Evolutionary conservation across 2,113 vertebrate species (phyloP).

Genomic region (Zingel zingel): DNA sequence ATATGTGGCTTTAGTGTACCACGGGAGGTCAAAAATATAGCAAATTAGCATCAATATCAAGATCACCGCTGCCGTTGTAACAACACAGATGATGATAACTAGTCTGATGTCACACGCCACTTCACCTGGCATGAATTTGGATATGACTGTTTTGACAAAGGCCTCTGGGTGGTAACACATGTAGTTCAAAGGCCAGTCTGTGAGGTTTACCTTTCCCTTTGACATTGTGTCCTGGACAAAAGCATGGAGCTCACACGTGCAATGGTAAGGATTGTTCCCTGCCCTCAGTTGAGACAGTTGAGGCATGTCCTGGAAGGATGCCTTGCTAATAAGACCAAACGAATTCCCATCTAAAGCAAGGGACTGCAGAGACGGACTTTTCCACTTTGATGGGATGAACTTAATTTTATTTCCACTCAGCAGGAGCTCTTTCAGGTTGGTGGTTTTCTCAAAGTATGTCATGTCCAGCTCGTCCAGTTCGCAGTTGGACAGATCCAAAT

Average conservation of each 20-base stretch:
- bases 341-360: constrained; percentile 88
- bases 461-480: constrained; percentile 86
- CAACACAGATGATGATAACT: constrained; percentile 83
- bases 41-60: constrained; percentile 80
- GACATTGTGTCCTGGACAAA: constrained; percentile 83
- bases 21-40: constrained; percentile 84
- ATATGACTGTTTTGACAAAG: constrained; percentile 82
- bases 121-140: constrained; percentile 75
- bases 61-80: constrained; percentile 75
- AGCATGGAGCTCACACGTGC: constrained; percentile 87
- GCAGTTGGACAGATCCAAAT: constrained; percentile 87
- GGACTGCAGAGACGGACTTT: constrained; percentile 68
- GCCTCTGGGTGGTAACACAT: constrained; percentile 86
- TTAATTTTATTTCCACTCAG: constrained; percentile 90
- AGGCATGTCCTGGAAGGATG: constrained; percentile 85
- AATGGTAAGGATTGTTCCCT: constrained; percentile 90
- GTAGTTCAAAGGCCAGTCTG: constrained; percentile 88
- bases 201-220: constrained; percentile 74
- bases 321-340: constrained; percentile 84
- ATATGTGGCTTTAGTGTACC: constrained; percentile 87
- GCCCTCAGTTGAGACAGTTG: constrained; percentile 77
- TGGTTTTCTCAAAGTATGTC: constrained; percentile 82
- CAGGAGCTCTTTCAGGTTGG: constrained; percentile 76
- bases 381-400: constrained; percentile 87
- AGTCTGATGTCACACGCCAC: constrained; percentile 85